These are phyloP conservation scores for Noctilio leporinus DNA, from an alignment of 2,113 vertebrate genomes.

Conservation along the genomic window DNA sequence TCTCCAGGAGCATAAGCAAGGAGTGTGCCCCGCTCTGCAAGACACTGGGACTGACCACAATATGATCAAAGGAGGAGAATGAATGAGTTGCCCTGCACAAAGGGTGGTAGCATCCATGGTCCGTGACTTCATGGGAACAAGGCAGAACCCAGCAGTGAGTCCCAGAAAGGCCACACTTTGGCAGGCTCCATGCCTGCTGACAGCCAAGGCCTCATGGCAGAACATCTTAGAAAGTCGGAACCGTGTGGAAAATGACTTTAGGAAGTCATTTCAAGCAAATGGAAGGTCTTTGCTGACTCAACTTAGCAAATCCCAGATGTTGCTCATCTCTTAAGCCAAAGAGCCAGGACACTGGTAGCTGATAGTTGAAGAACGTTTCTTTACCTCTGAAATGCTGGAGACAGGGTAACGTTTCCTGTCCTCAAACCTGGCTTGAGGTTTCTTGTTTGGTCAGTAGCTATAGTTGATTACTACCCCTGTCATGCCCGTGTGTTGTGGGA, in stretches of 20 bases:
- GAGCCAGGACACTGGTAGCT: conserved; percentile 20
- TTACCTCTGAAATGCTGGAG: neutral
- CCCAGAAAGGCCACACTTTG: neutral
- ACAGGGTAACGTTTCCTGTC: neutral
- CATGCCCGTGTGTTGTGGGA: neutral
- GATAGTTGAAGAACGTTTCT: neutral
- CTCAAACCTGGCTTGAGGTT: neutral
- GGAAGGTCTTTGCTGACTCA: conserved; percentile 65
- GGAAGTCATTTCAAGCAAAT: conserved; percentile 64
- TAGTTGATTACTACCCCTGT: neutral
- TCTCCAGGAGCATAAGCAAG: neutral
- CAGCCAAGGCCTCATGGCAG: conserved; percentile 56
- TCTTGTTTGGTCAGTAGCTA: neutral
- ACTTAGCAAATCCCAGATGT: conserved; percentile 58
- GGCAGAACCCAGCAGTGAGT: neutral
- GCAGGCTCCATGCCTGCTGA: conserved; percentile 43
- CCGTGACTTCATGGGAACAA: neutral
- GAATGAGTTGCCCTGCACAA: neutral
- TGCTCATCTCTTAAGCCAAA: conserved; percentile 29
- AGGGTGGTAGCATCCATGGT: neutral
- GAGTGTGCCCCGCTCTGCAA: neutral
- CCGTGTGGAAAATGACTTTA: conserved; percentile 63
- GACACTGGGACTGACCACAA: neutral
- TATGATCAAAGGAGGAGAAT: neutral
- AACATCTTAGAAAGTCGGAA: conserved; percentile 60